phyloP scores from a whole-genome alignment of 2,888 invertebrate species.

The Blomia tropicalis region DNA sequence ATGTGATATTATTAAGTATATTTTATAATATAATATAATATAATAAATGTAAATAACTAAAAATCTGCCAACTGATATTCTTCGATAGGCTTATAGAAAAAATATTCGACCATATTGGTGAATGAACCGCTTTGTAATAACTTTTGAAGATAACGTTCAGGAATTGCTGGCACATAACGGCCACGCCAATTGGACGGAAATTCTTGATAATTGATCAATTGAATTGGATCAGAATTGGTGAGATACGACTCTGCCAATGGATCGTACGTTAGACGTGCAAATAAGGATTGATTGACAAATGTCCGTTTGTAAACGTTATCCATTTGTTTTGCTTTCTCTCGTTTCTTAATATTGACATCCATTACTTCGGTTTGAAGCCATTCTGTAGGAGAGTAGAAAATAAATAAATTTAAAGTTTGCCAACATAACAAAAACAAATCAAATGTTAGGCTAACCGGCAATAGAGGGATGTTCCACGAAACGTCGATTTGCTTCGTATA shows the following conservation, averaged over 20 bases:
- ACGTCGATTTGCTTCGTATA: background rate
- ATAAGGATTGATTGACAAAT: background rate
- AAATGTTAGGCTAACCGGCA: background rate
- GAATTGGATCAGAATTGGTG: background rate
- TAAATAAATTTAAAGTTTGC: background rate
- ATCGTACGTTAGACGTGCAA: background rate
- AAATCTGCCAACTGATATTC: background rate
- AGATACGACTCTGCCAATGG: background rate
- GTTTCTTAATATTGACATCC: background rate
- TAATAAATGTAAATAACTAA: no score
- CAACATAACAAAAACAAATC: background rate
- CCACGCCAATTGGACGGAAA: background rate
- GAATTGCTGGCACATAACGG: conserved; percentile 6
- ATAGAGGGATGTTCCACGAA: background rate
- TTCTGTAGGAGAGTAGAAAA: background rate
- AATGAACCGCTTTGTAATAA: background rate
- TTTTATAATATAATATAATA: no score
- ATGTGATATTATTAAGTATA: no score
- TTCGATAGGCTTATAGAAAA: background rate
- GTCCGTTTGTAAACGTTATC: no score
- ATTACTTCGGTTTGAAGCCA: background rate
- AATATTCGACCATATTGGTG: conserved; percentile 10
- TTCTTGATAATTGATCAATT: background rate
- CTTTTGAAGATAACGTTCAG: conserved; percentile 1
- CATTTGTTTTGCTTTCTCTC: no score